Conservation (phyloP, 2,797 vertebrate genomes). For the Mareca strepera region DNA sequence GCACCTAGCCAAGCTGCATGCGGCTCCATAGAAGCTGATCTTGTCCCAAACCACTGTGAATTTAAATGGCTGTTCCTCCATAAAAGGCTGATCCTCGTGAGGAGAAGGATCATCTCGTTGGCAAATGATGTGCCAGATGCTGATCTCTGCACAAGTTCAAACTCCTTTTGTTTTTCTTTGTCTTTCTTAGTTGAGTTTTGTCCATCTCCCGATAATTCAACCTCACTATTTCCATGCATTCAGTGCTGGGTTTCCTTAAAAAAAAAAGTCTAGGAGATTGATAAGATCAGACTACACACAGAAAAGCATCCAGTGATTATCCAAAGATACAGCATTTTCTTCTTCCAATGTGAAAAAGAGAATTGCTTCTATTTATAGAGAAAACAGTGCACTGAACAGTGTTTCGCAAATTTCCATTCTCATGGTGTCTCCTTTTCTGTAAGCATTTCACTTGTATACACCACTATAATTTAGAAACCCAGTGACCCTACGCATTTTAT, state of each 20-base stretch:
- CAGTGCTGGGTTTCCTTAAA: not conserved
- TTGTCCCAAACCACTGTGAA: not conserved
- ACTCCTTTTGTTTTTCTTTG: fast-evolving
- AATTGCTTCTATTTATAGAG: conserved; percentile 33
- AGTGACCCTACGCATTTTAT: not conserved
- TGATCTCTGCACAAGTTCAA: not conserved
- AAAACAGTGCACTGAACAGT: not conserved
- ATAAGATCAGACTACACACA: not conserved
- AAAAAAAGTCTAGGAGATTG: not conserved
- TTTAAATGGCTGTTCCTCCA: not conserved
- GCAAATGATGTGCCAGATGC: not conserved
- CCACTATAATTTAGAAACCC: not conserved
- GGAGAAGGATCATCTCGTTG: not conserved
- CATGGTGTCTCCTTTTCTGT: not conserved
- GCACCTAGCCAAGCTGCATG: fast-evolving
- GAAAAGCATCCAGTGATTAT: not conserved
- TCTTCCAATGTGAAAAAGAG: not conserved
- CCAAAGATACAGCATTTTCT: not conserved
- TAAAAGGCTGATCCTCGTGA: not conserved
- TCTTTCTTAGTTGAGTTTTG: not conserved
- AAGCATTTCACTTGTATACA: not conserved
- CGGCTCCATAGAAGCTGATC: not conserved
- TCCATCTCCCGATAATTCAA: not conserved
- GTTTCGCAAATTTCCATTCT: not conserved
- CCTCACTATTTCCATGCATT: not conserved